A percentile compares a stretch with the other conserved stretches of the same genome.
Evolutionary conservation across 2,113 vertebrate genomes (phyloP).

Genomic region (Genyomyrus donnyi): DNA sequence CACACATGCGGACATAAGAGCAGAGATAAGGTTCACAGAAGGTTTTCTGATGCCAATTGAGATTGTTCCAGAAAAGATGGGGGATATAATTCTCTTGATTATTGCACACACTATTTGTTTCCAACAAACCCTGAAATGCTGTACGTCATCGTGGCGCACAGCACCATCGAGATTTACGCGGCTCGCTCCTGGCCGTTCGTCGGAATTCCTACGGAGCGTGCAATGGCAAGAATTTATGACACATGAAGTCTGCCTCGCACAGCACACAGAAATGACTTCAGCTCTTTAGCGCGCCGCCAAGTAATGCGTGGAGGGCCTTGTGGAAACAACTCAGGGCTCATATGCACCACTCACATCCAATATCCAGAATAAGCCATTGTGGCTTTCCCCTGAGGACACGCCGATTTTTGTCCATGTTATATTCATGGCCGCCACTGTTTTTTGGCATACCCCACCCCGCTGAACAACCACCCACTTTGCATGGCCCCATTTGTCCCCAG

Average conservation of each 20-base stretch:
- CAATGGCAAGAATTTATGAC: not conserved
- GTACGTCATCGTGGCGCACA: constrained; percentile 28
- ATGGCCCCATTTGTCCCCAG: not conserved
- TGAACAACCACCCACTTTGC: not conserved
- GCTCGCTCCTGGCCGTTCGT: not conserved
- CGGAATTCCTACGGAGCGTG: not conserved
- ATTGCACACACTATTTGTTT: constrained; percentile 26
- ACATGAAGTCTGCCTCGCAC: constrained; percentile 4
- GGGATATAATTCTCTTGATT: constrained; percentile 30
- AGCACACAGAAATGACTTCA: constrained; percentile 8
- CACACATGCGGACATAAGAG: not conserved
- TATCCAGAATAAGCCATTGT: not conserved
- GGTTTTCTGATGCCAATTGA: constrained; percentile 24
- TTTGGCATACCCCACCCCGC: not conserved
- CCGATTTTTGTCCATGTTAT: not conserved
- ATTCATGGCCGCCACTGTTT: not conserved
- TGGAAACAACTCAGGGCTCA: not conserved
- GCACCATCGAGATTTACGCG: constrained; percentile 29
- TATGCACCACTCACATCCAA: not conserved
- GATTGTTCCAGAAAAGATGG: constrained; percentile 29
- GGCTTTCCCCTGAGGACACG: not conserved
- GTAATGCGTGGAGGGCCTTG: not conserved
- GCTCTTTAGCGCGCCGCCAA: not conserved
- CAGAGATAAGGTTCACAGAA: constrained; percentile 24
- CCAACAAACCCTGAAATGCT: constrained; percentile 32